Conservation (phyloP, 1,140 invertebrate species). For the Oncopodura yosiiana region DNA sequence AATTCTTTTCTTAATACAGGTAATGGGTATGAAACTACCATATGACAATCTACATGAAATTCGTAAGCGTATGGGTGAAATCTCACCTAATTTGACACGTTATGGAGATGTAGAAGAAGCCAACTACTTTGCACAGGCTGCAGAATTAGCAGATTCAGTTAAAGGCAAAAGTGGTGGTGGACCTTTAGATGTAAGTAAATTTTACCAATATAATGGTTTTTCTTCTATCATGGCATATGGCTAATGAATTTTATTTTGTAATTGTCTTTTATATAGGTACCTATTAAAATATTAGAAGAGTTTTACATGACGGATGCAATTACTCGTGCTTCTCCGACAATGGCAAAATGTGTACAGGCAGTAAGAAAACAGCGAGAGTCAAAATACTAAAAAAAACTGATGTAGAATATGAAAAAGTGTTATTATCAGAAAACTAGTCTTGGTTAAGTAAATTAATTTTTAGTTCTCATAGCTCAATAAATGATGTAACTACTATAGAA, state of each 20-base stretch:
- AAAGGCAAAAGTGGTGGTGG: slow-evolving; percentile 46
- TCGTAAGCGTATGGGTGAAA: slow-evolving; percentile 65
- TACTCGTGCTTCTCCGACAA: slow-evolving; percentile 90
- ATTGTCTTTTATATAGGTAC: too few relatives aligned
- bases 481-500: too few relatives aligned
- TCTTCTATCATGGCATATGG: too few relatives aligned
- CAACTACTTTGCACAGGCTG: slow-evolving; percentile 69
- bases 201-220: too few relatives aligned
- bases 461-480: too few relatives aligned
- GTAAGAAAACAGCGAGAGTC: slow-evolving; percentile 63
- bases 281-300: slow-evolving; percentile 73
- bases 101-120: slow-evolving; percentile 74
- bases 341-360: slow-evolving; percentile 96
- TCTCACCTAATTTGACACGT: slow-evolving; percentile 77
- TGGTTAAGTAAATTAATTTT: background rate
- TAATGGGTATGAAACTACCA: slow-evolving; percentile 68
- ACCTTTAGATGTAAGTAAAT: slow-evolving; percentile 61
- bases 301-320: slow-evolving; percentile 98
- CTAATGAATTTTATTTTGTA: too few relatives aligned
- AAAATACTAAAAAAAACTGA: slow-evolving; percentile 42
- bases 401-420: too few relatives aligned
- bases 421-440: background rate
- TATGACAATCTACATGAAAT: slow-evolving; percentile 84
- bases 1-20: slow-evolving; percentile 43
- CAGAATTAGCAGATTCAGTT: slow-evolving; percentile 49